phyloP scores from a whole-genome alignment of 2,113 vertebrate species.

The Ancistrus triradiatus region DNA sequence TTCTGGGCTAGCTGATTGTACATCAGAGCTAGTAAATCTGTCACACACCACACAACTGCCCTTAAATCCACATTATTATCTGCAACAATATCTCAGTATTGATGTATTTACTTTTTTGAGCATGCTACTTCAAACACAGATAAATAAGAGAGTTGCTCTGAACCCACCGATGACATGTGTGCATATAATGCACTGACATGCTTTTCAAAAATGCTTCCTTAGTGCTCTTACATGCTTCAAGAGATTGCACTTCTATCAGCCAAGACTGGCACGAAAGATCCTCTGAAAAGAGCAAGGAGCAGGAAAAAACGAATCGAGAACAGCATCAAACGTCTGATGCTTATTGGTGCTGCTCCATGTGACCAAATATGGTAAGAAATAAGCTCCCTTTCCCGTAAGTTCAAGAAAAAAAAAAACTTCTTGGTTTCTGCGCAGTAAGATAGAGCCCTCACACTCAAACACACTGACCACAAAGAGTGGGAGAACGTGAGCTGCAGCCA shows the following conservation, averaged over 20 bases:
- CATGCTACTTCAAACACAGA: background rate
- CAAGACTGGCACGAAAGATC: slow-evolving; percentile 45
- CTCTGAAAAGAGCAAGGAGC: slow-evolving; percentile 28
- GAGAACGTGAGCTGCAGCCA: slow-evolving; percentile 30
- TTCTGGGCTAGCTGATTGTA: background rate
- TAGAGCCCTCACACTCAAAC: slow-evolving; percentile 62
- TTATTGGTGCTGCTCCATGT: slow-evolving; percentile 69
- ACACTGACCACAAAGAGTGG: slow-evolving; percentile 53
- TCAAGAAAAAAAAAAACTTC: slow-evolving; percentile 51
- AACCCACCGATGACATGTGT: slow-evolving; percentile 7
- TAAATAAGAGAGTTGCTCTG: background rate
- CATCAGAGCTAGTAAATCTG: slow-evolving; percentile 23
- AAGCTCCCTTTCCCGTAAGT: slow-evolving; percentile 76
- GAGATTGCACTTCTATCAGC: slow-evolving; percentile 55
- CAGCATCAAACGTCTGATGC: slow-evolving; percentile 72
- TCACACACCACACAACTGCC: slow-evolving; percentile 2
- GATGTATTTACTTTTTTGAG: background rate
- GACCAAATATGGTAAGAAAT: slow-evolving; percentile 78
- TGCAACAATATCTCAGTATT: background rate
- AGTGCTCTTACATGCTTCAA: slow-evolving; percentile 34
- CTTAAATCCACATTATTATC: slow-evolving; percentile 12
- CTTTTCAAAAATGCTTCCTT: slow-evolving; percentile 51
- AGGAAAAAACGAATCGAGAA: slow-evolving; percentile 68
- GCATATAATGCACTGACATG: slow-evolving; percentile 14
- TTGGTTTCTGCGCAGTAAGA: slow-evolving; percentile 65